Evolutionary conservation across 1,140 invertebrate species (phyloP), one percentile per base, ranked within the genome.

Genomic region (Pseudomyrmex cubaensis): DNA sequence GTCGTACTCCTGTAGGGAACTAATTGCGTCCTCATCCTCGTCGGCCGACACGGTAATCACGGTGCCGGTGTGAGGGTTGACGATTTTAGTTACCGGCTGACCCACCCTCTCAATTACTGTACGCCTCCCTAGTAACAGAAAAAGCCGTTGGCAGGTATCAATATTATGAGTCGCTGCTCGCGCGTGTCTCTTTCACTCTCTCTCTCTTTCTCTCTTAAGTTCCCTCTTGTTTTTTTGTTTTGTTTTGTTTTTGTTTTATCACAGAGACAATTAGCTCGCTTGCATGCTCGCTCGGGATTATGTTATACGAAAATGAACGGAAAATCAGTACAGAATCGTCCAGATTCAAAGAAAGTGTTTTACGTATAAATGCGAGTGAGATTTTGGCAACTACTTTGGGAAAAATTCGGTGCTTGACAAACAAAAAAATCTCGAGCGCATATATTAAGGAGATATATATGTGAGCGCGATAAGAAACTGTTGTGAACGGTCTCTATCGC

Each of bases 81-180:
- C 96, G 86, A 97, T 95, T 94, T 96, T 96, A 91, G 95, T 95
- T 91, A 96, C 94, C 87, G 95, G 94, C 82, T 94, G 93, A 92
- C 93, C 93, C 94, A 94, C 92, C 95, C 94, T 95, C 94, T 94
- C 95, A 95, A 94, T 94, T 93, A 94, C 93, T 93, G 93, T 93
- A 93, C 94, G 93, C 95, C 95, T 96, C 96, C 96, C 96, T 95
- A 95, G 94, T 95, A 96, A 95, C 96, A 96, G 96, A 96, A 95
- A 95, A 95, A 96, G 96, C 96, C 96, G 96, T 96, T 96, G 96
- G 96, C 96, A 96, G 96, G 96, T 96, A 95, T 95, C 93, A 94
- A 91, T 91, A 90, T 88, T 86, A 77, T 50, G 74, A 77, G 22
- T 77, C n/a, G 48, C 25, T 77, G 74, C 62, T 77, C 74, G 67